These are phyloP conservation scores for Peromyscus attwateri DNA, from an alignment of 2,797 vertebrate genomes.

Conservation along the genomic window DNA sequence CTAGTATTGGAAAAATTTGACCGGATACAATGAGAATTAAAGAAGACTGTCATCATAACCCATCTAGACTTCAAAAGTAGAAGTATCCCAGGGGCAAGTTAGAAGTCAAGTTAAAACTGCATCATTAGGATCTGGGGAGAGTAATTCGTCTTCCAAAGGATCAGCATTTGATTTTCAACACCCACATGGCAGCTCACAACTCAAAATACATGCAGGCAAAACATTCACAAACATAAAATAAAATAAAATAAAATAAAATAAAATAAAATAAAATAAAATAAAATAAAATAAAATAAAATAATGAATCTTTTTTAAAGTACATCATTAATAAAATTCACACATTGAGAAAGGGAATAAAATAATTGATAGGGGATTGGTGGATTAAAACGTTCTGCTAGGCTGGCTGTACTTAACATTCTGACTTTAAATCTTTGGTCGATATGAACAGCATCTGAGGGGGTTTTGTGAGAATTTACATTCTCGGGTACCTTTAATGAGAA, in stretches of 20 bases:
- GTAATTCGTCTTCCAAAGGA: neutral
- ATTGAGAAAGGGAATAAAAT: neutral
- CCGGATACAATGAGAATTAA: conserved; percentile 43
- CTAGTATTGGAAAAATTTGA: conserved; percentile 60
- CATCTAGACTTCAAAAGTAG: conserved; percentile 47
- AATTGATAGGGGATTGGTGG: neutral
- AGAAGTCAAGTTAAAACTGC: conserved; percentile 68
- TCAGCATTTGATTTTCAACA: neutral
- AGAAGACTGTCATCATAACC: conserved; percentile 59
- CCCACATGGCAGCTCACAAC: neutral
- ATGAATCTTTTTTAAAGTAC: neutral
- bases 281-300: neutral
- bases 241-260: neutral
- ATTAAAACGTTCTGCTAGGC: neutral
- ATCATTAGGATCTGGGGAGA: conserved; percentile 17
- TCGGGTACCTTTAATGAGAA: neutral
- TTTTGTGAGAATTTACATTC: neutral
- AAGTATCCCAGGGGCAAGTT: conserved; percentile 62
- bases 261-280: too few species aligned
- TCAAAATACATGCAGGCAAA: neutral
- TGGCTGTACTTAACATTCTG: neutral
- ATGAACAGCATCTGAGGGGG: neutral
- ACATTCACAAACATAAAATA: neutral
- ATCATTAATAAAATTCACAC: conserved; percentile 35
- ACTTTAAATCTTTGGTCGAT: conserved; percentile 20